A percentile compares a stretch with the other conserved stretches of the same genome.
Conservation (phyloP, 2,888 invertebrate genomes). For the Vannuccia rotundouncinata region DNA sequence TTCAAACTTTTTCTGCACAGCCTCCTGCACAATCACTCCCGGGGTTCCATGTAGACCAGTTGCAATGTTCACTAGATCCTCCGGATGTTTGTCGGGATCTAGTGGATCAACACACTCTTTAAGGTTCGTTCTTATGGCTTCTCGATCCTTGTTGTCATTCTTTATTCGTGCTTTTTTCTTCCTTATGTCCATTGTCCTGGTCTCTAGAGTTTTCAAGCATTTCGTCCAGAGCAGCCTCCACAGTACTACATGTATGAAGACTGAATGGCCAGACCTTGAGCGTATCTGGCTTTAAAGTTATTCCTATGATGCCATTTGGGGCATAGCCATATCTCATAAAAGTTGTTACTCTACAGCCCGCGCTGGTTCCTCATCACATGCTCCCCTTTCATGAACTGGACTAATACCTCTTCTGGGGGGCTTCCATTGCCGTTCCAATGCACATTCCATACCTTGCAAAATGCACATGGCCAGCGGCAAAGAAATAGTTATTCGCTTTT, state of each 20-base stretch:
- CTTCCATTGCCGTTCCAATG: conserved; percentile 1
- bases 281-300: conserved; percentile 14
- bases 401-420: conserved; percentile 24
- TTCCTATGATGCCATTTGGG: conserved; percentile 26
- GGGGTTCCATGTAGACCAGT: conserved; percentile 13
- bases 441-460: conserved; percentile 17
- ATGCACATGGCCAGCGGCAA: neutral
- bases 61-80: conserved; percentile 23
- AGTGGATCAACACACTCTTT: conserved; percentile 27
- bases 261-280: conserved; percentile 17
- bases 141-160: conserved; percentile 14
- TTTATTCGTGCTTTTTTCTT: conserved; percentile 8
- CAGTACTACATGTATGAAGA: conserved; percentile 26
- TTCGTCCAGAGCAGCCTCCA: conserved; percentile 24
- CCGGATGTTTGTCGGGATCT: conserved; percentile 23
- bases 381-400: conserved; percentile 24
- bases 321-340: conserved; percentile 20
- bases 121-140: conserved; percentile 8
- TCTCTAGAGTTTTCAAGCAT: conserved; percentile 19
- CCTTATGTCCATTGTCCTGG: conserved; percentile 21
- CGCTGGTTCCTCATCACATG: conserved; percentile 17
- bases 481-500: too few species aligned
- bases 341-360: conserved; percentile 11
- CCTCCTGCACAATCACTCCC: conserved; percentile 8
- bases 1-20: conserved; percentile 1